Evolutionary conservation across 2,797 vertebrate species (phyloP), one percentile per base, ranked within the genome.

Genomic region (Poecile montanus): DNA sequence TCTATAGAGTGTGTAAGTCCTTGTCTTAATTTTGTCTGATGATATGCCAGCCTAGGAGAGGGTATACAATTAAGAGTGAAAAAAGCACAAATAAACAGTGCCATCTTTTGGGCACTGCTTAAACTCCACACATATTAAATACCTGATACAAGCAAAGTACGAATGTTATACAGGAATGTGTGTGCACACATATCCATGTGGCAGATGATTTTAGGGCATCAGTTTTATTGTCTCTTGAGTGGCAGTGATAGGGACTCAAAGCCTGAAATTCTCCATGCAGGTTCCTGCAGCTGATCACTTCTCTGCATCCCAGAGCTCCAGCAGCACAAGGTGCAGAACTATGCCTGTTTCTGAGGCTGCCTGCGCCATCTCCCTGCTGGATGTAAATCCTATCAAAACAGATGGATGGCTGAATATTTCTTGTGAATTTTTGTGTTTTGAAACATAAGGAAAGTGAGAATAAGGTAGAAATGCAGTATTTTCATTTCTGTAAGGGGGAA

Each of bases 81-180:
- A 78, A 94, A 95, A 96, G 70, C 75, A 96, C 92, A 98, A 97
- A 97, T 94, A 97, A 97, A 98, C 97, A 98, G 94, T 97, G 98
- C 98, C 98, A 98, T 96, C 98, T 98, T 97, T 98, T 97, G 98
- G 98, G 92, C 85, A 34, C 78, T 5, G 5, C 70, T 85, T 93
- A 96, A 97, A 98, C 76, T 94, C 94, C 87, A 92, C 54, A 29
- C 71, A 56, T 50, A 40, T 50, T 63, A 68, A 54, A 61, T 62
- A 48, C 48, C 30, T 90, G 40, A 60, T 44, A 36, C 13, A 23
- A 16, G 38, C 29, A 51, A 82, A 5, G 25, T 25, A 36, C 3
- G 0, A 71, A 63, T 17, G 13, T 29, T 34, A 15, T 16, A 34
- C 8, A 34, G 50, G 54, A 77, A 48, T 36, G 27, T 34, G 60